These are phyloP conservation scores for Poeciliopsis retropinna DNA, from an alignment of 2,113 vertebrate genomes.

Conservation along the genomic window DNA sequence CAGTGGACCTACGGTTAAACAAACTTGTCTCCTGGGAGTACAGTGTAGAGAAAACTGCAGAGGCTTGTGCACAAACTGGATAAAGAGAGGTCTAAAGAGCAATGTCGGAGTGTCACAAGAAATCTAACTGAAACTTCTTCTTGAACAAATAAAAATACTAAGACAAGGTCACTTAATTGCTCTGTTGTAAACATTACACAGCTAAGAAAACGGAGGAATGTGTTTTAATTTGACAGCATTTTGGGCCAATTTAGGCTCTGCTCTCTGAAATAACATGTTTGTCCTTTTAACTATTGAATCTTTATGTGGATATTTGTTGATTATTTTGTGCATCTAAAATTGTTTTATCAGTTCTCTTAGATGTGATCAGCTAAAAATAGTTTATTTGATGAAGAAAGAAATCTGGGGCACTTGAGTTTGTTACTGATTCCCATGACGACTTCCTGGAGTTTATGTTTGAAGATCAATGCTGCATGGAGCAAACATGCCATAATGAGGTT, in stretches of 20 bases:
- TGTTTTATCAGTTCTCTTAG: conserved; percentile 22
- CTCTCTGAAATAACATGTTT: neutral
- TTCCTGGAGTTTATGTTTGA: conserved; percentile 37
- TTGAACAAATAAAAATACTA: conserved; percentile 22
- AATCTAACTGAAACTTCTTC: conserved; percentile 6
- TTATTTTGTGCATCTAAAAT: conserved; percentile 3
- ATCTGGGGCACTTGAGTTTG: conserved; percentile 50
- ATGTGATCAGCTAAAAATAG: conserved; percentile 52
- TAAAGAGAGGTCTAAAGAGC: conserved; percentile 13
- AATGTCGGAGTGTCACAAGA: conserved; percentile 7
- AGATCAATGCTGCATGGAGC: conserved; percentile 28
- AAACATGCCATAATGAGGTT: conserved; percentile 22
- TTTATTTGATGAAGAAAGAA: conserved; percentile 39
- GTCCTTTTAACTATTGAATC: conserved; percentile 9
- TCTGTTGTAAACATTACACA: conserved; percentile 6
- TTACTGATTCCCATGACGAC: conserved; percentile 41
- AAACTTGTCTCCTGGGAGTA: conserved; percentile 47
- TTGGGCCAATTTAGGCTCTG: neutral
- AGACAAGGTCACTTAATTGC: conserved; percentile 7
- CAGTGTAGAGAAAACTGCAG: conserved; percentile 19
- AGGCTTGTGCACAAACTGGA: conserved; percentile 31
- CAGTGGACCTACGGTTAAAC: conserved; percentile 58
- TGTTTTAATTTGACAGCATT: conserved; percentile 4
- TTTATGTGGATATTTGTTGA: conserved; percentile 23
- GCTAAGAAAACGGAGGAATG: neutral